Conservation (phyloP, 1,140 invertebrate species). For the Colletes gigas region DNA sequence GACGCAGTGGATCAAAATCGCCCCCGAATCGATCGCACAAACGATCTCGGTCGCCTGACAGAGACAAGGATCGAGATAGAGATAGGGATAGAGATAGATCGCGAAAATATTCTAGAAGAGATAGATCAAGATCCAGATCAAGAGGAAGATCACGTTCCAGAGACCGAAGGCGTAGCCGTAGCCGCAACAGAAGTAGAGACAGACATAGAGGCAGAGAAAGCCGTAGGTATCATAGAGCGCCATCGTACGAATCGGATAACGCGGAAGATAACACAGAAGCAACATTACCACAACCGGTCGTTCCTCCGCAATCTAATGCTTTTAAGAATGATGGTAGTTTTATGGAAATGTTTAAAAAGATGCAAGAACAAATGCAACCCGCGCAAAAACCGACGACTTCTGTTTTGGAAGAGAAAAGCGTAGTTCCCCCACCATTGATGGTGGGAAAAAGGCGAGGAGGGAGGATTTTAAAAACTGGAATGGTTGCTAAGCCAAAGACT, state of each 20-base stretch:
- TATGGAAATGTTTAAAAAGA: conserved; percentile 93
- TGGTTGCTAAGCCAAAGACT: conserved; percentile 91
- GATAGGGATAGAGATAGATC: conserved; percentile 65
- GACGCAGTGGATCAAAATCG: conserved; percentile 71
- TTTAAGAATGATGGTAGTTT: conserved; percentile 94
- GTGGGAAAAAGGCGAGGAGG: conserved; percentile 93
- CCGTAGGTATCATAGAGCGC: conserved; percentile 68
- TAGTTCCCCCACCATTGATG: conserved; percentile 84
- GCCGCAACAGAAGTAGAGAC: conserved; percentile 72
- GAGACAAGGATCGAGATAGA: conserved; percentile 62
- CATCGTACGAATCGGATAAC: conserved; percentile 67
- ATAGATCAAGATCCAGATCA: conserved; percentile 71
- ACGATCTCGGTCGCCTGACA: conserved; percentile 71
- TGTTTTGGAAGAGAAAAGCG: conserved; percentile 73
- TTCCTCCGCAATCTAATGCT: conserved; percentile 81
- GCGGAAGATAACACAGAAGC: conserved; percentile 67
- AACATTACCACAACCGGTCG: conserved; percentile 51
- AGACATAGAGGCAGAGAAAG: conserved; percentile 70
- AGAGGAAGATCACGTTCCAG: conserved; percentile 68
- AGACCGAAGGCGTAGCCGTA: conserved; percentile 74
- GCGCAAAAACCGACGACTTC: conserved; percentile 77
- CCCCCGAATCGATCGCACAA: conserved; percentile 65
- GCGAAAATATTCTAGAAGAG: conserved; percentile 70
- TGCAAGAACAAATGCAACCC: conserved; percentile 85
- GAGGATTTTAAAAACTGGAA: conserved; percentile 92